Base-by-base conservation (phyloP, 1,140 invertebrate genomes). In the Leptinotarsa texana region DNA sequence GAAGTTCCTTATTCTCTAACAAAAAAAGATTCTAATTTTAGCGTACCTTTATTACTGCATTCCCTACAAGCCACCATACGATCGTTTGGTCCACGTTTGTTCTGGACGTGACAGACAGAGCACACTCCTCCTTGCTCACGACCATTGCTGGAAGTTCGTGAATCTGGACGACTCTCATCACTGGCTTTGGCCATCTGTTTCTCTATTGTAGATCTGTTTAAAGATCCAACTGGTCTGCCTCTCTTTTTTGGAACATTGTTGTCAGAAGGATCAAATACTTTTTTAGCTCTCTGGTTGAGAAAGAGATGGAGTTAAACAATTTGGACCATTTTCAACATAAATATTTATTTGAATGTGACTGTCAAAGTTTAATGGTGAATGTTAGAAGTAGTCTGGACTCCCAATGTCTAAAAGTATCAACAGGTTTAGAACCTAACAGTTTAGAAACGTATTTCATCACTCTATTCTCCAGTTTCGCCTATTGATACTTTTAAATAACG, bases 261-360 rank as follows among this genome's bases (percentile, higher is more conserved):
- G 77, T 93, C 92, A 3, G 92, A 93, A n/a, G 92, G 92, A 84
- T 93, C 92, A 82, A 93, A 93, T 1, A 93, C 92, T 85, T 92
- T 92, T 80, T 92, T 93, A 8, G 91, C 92, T 69, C 83, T 82
- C 84, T 85, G 49, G 68, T 76, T 74, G 75, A 69, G 27, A 49
- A 48, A 75, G 63, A n/a, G 8, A 74, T 71, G 24, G 13, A 27
- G 33, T 70, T 57, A 57, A 15, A 57, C n/a, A 3, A 57, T 17
- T 57, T 57, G 33, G 33, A 42, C 8, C 33, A 42, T 33, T 33
- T 33, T 8, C 27, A 33, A 33, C 27, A 8, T 33, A 33, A 33
- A 33, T 27, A 27, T 42, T 42, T 42, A 42, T 42, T 42, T 42
- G 33, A 42, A 42, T 11, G 33, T 42, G 33, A 42, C 33, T 42